Conservation (phyloP, 2,888 invertebrate genomes). For the Stenodema calcarata region DNA sequence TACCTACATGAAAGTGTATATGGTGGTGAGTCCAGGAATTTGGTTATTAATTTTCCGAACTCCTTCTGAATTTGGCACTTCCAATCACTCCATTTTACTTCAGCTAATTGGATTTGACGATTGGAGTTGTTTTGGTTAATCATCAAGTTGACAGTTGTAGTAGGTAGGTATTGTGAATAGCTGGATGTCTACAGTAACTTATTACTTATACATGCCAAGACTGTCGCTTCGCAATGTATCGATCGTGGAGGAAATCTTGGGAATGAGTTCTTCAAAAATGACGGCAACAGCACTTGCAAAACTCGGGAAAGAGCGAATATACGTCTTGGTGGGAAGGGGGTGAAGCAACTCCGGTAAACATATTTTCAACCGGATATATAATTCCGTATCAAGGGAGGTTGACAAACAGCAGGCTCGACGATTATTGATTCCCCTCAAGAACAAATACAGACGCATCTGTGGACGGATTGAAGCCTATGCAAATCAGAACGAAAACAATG, state of each 20-base stretch:
- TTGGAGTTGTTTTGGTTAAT: no score
- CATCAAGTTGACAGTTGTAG: no score
- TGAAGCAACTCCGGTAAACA: not conserved
- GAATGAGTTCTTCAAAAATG: not conserved
- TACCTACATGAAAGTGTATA: no score
- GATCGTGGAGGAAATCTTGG: not conserved
- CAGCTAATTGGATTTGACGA: no score
- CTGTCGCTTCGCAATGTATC: no score
- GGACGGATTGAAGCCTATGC: slow-evolving; percentile 33
- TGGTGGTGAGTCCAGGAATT: no score
- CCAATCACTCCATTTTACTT: no score
- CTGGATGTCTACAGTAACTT: no score
- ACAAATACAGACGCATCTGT: slow-evolving; percentile 32
- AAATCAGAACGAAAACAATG: slow-evolving; percentile 41
- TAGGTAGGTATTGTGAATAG: no score
- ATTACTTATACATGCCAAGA: no score
- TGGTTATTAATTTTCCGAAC: no score
- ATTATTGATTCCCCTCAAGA: slow-evolving; percentile 33
- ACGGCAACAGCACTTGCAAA: not conserved
- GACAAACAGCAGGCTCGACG: slow-evolving; percentile 32
- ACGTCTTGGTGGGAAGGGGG: not conserved
- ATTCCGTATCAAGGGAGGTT: slow-evolving; percentile 26
- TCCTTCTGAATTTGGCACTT: no score
- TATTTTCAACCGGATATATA: slow-evolving; percentile 29
- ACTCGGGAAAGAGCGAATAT: not conserved